These are phyloP conservation scores for Eristalinus sepulchralis DNA, from an alignment of 2,888 invertebrate species.

Conservation along the genomic window DNA sequence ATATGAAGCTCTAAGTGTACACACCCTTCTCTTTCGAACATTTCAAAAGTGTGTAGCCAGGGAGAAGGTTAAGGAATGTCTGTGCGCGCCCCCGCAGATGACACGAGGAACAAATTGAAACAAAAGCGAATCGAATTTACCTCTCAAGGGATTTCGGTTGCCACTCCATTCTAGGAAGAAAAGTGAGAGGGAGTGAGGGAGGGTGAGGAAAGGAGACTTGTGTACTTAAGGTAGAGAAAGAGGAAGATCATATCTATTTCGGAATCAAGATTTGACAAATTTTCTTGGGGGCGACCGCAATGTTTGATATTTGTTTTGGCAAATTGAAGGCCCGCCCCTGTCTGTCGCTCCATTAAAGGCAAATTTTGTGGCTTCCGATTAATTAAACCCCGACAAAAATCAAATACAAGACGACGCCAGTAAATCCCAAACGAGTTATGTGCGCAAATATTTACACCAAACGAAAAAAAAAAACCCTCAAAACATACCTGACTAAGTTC, in stretches of 20 bases:
- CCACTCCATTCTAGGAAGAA: neutral
- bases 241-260: slow-evolving; percentile 11
- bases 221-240: neutral
- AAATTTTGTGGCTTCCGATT: slow-evolving; percentile 47
- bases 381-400: slow-evolving; percentile 27
- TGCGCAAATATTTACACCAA: neutral
- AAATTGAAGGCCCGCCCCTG: slow-evolving; percentile 45
- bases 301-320: slow-evolving; percentile 60
- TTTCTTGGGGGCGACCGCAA: neutral
- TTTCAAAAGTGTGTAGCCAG: slow-evolving; percentile 3
- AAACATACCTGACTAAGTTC: slow-evolving; percentile 81
- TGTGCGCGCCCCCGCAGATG: neutral
- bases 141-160: slow-evolving; percentile 12
- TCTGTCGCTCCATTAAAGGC: neutral
- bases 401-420: too few relatives aligned
- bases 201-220: neutral
- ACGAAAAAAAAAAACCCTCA: too few relatives aligned
- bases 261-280: slow-evolving; percentile 23
- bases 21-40: slow-evolving; percentile 40
- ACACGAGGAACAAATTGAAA: slow-evolving; percentile 57
- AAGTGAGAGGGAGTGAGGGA: neutral
- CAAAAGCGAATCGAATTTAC: slow-evolving; percentile 65
- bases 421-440: neutral
- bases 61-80: slow-evolving; percentile 12
- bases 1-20: slow-evolving; percentile 42